These are phyloP conservation scores for Karalla daura DNA, from an alignment of 2,797 vertebrate genomes.

Conservation along the genomic window DNA sequence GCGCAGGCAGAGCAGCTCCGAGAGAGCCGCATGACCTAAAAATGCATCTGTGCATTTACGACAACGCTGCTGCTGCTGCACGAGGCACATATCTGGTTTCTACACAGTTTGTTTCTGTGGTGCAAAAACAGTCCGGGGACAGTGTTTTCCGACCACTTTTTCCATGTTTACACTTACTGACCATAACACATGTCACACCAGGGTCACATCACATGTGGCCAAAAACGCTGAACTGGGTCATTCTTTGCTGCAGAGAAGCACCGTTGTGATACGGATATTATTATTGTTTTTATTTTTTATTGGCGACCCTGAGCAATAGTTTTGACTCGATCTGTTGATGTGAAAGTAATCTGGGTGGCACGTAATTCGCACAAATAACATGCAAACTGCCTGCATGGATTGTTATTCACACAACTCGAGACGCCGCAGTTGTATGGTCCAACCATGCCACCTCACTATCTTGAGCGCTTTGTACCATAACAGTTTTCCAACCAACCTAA, in stretches of 20 bases:
- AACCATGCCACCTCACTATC: no score
- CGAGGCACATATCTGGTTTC: constrained; percentile 17
- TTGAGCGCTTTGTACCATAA: no score
- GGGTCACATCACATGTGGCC: constrained; percentile 1
- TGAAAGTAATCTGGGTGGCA: no score
- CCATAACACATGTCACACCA: neutral
- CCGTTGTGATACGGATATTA: neutral
- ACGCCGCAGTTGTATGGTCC: no score
- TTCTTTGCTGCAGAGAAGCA: constrained; percentile 8
- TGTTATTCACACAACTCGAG: no score
- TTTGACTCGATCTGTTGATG: neutral
- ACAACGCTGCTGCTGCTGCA: neutral
- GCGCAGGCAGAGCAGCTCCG: constrained; percentile 39
- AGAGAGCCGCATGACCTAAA: constrained; percentile 63
- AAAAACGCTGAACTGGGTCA: neutral
- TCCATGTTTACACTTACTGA: neutral
- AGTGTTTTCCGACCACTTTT: neutral
- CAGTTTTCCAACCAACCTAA: no score
- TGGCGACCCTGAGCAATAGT: neutral
- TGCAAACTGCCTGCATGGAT: no score
- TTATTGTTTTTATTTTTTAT: neutral
- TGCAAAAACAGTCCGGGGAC: neutral
- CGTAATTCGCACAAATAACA: no score
- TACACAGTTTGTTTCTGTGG: neutral
- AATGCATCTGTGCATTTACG: constrained; percentile 50